Conservation (phyloP, 2,113 vertebrate species). For the Poecile atricapillus region DNA sequence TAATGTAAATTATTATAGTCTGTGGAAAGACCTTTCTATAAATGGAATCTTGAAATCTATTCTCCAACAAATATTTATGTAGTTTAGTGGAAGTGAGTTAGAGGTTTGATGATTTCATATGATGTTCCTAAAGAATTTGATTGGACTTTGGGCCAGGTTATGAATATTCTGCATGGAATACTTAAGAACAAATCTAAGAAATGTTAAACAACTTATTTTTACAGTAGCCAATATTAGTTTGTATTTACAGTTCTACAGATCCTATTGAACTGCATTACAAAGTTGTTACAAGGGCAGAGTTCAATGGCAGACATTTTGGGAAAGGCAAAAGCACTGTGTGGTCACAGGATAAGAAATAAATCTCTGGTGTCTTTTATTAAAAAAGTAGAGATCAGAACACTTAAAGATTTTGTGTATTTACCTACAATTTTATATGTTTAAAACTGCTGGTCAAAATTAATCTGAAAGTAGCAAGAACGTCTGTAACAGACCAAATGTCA, state of each 20-base stretch:
- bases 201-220: not conserved
- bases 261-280: not conserved
- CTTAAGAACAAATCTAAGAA: not conserved
- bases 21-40: not conserved
- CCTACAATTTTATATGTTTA: not conserved
- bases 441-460: not conserved
- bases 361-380: not conserved
- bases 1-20: not conserved
- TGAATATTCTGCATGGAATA: not conserved
- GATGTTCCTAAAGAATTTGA: not conserved
- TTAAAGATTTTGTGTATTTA: not conserved
- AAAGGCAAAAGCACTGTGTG: not conserved
- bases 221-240: not conserved
- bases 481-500: not conserved
- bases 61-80: not conserved
- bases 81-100: not conserved
- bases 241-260: not conserved
- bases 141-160: not conserved
- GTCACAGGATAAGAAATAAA: not conserved
- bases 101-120: not conserved
- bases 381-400: not conserved
- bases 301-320: not conserved
- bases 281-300: not conserved
- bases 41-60: not conserved
- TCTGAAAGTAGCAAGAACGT: not conserved